Evolutionary conservation across 2,113 vertebrate species (phyloP).

Genomic region (Aphelocoma coerulescens): DNA sequence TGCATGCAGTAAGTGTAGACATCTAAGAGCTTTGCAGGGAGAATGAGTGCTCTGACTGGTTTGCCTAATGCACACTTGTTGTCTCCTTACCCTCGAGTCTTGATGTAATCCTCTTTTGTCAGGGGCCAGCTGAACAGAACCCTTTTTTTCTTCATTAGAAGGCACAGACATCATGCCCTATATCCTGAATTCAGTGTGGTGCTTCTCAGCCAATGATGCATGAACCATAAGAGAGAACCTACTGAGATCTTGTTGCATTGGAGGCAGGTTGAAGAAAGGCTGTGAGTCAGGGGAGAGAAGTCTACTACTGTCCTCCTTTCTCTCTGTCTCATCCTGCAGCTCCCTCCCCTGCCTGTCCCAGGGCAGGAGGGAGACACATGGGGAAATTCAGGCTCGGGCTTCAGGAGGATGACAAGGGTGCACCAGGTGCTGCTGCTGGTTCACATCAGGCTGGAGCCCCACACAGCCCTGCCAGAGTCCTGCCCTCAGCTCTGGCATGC

Average conservation of each 20-base stretch:
- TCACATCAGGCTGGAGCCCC: neutral
- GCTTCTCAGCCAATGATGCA: neutral
- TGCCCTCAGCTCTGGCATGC: neutral
- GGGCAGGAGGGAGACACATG: neutral
- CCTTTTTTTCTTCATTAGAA: neutral
- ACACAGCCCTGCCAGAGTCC: neutral
- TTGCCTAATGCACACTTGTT: neutral
- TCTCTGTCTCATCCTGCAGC: neutral
- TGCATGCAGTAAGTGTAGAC: neutral
- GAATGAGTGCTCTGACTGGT: neutral
- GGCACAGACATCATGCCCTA: neutral
- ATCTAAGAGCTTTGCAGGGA: neutral
- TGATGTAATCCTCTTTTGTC: neutral
- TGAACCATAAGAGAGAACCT: neutral
- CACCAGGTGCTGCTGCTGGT: neutral
- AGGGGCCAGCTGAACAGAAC: neutral
- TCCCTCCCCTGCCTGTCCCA: neutral
- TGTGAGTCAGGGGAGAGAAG: neutral
- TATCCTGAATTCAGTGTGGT: neutral
- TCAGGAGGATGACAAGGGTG: neutral
- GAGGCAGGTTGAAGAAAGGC: neutral
- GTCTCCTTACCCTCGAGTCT: neutral
- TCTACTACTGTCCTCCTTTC: neutral
- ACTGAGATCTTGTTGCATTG: neutral
- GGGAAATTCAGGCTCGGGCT: neutral